Base-by-base conservation (phyloP, 2,113 vertebrate genomes). In the Oxyruncus cristatus region DNA sequence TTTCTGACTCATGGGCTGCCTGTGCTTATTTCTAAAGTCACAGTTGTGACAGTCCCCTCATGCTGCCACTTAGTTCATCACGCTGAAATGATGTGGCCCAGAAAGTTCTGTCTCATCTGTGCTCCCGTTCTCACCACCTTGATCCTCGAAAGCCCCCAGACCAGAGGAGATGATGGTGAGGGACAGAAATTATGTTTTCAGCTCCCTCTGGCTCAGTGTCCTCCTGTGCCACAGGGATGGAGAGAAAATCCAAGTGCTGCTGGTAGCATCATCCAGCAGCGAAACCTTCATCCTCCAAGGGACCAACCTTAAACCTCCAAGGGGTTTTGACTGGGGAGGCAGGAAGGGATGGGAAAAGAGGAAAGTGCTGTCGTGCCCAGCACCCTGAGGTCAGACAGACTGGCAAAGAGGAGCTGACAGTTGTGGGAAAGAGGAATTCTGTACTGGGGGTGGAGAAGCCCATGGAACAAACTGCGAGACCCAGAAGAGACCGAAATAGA, bases 61-160 rank as follows among this genome's bases (percentile, higher is more conserved):
- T 0, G 3, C 41, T 62, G 12, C 37, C 50, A 2, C 0, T 12
- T 26, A 5, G 19, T 47, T 65, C 28, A 22, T 23, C 27, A 8
- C 2, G 14, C 46, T 50, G 46, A 55, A 76, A 26, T 39, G 13
- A 39, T 11, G 35, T 14, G 14, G 21, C 49, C 44, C 58, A 75
- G 52, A 68, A 92, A 55, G 80, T 55, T 14, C 58, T 35, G 24
- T 14, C 10, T 70, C 12, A 11, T 53, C 22, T 44, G 10, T 49
- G 55, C 22, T 55, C 30, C 56, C 37, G 28, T 30, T 75, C 67
- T 80, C 41, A 23, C 9, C n/a, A 9, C 46, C 32, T 77, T 32
- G 37, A 33, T 37, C 49, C 19, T 47, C 76, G 73, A 33, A 73
- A 67, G 15, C 13, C 30, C 11, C 13, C 26, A 46, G 23, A 33